These are phyloP conservation scores for Neodontobutis hainanensis DNA, from an alignment of 2,113 vertebrate species.

Conservation along the genomic window DNA sequence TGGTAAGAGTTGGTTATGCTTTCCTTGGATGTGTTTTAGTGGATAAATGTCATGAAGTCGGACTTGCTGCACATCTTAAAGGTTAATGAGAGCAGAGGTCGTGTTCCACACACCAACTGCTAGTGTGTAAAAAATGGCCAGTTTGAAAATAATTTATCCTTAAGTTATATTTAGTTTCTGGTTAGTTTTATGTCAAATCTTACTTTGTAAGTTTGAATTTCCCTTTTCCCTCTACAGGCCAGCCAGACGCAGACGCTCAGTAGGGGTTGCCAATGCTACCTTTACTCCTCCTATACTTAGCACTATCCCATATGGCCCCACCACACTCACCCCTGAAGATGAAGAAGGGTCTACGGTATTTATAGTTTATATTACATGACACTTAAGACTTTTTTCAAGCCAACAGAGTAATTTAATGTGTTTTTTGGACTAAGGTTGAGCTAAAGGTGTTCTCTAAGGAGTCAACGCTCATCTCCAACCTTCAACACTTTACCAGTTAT, in stretches of 20 bases:
- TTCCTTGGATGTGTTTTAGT: not conserved
- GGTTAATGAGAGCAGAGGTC: conserved; percentile 27
- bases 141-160: not conserved
- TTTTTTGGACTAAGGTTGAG: conserved; percentile 66
- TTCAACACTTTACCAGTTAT: conserved; percentile 95
- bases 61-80: conserved; percentile 22
- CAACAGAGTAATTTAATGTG: not conserved
- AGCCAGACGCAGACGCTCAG: conserved; percentile 85
- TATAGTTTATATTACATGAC: not conserved
- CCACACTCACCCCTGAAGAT: conserved; percentile 59
- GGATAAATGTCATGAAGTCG: conserved; percentile 31
- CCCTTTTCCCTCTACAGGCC: conserved; percentile 73
- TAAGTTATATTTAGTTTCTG: not conserved
- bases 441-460: conserved; percentile 87
- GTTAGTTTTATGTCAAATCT: not conserved
- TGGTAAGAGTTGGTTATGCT: conserved; percentile 27
- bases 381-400: not conserved
- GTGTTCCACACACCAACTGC: conserved; percentile 1
- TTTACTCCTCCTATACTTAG: conserved; percentile 47
- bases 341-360: conserved; percentile 76
- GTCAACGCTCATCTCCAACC: conserved; percentile 88
- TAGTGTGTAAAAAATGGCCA: not conserved
- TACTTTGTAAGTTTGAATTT: conserved; percentile 2
- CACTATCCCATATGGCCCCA: conserved; percentile 66
- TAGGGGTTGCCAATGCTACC: conserved; percentile 82